Evolutionary conservation across 2,888 invertebrate species (phyloP), one percentile per base, ranked within the genome.

Genomic region (Monopis laevigella): DNA sequence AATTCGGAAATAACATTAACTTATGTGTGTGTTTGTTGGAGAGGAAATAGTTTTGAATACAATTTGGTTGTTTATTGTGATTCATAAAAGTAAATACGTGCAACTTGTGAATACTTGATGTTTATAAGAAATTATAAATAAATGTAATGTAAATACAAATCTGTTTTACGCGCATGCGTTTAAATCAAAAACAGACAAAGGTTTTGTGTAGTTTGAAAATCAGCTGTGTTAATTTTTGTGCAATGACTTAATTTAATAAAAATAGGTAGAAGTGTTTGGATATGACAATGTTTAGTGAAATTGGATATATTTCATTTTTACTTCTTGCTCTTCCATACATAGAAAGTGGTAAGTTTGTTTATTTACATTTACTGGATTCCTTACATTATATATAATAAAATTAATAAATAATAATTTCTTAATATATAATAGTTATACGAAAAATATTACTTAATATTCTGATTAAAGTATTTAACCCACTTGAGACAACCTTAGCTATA

Each of bases 281-380:
- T 68, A 69, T 68, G 64, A 82, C 82, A 82, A 85, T 85, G 84
- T 82, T 84, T 62, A 83, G 82, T 82, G 84, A 83, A 78, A 83
- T 82, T 80, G 83, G 83, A 82, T 86, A 86, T 74, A 83, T 85
- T 71, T 78, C 85, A 62, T 86, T 86, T 75, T 78, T 87, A 70
- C 82, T 88, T 63, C 81, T 87, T 62, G 82, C 87, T 63, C 82
- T 86, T 62, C 86, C 87, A 56, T 85, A 85, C 70, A 87, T 86
- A 65, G 86, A 87, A 75, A 87, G 86, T 75, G 87, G 88, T 88
- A 62, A 86, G 87, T 83, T 8, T n/a, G n/a, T n/a, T n/a, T n/a
- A n/a, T n/a, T n/a, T n/a, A n/a, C n/a, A n/a, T n/a, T n/a, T n/a
- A n/a, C n/a, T n/a, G n/a, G n/a, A n/a, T n/a, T n/a, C n/a, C n/a